Evolutionary conservation across 2,113 vertebrate species (phyloP).

Genomic region (Pica pica): DNA sequence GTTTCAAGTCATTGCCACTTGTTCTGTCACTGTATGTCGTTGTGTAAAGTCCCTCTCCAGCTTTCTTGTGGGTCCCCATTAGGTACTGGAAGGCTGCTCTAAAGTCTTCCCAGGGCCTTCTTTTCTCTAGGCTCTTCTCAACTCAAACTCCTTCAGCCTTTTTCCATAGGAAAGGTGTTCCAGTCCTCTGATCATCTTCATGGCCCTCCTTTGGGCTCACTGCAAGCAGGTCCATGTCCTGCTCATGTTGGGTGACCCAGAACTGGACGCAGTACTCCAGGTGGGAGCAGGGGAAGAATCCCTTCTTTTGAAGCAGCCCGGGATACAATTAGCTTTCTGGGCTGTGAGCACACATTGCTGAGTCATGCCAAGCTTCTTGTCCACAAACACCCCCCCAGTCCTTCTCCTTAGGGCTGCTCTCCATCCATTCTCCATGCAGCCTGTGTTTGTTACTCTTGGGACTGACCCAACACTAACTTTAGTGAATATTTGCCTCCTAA

Average conservation of each 20-base stretch:
- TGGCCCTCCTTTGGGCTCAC: not conserved
- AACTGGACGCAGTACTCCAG: not conserved
- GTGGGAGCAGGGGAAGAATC: not conserved
- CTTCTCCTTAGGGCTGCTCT: not conserved
- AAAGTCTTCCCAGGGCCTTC: not conserved
- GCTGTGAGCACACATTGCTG: not conserved
- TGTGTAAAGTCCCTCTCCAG: not conserved
- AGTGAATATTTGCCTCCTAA: not conserved
- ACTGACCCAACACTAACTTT: not conserved
- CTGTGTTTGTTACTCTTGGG: not conserved
- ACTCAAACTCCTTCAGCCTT: not conserved
- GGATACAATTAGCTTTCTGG: not conserved
- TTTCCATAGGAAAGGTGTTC: not conserved
- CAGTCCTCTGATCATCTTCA: not conserved
- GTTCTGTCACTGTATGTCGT: not conserved
- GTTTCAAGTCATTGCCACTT: not conserved
- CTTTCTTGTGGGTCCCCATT: not conserved
- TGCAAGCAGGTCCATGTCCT: not conserved
- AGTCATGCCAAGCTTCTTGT: not conserved
- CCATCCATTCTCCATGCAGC: not conserved
- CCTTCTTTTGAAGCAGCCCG: not conserved
- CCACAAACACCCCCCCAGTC: not conserved
- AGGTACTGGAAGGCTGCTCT: not conserved
- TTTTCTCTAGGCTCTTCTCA: not conserved
- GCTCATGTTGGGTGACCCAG: not conserved